A percentile compares a stretch with the other conserved stretches of the same genome.
phyloP scores from a whole-genome alignment of 2,888 invertebrate genomes.

The Spodoptera exigua region DNA sequence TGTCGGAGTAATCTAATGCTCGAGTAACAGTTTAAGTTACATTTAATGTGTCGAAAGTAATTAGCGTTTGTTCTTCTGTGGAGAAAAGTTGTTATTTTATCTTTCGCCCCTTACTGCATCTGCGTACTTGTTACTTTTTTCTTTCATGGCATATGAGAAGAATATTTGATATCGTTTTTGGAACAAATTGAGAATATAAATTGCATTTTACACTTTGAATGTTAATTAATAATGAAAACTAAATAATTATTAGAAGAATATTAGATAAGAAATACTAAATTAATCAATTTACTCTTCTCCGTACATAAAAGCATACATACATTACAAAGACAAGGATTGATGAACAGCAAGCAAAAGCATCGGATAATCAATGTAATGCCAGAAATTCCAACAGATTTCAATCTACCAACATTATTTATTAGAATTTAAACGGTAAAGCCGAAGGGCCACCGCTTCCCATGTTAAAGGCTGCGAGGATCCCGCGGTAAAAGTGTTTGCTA shows the following conservation, averaged over 20 bases:
- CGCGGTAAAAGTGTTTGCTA: slow-evolving; percentile 78
- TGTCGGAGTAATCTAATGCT: slow-evolving; percentile 47
- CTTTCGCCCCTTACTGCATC: slow-evolving; percentile 3
- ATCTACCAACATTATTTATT: slow-evolving; percentile 41
- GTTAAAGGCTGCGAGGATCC: slow-evolving; percentile 62
- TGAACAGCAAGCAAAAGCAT: background rate
- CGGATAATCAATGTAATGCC: slow-evolving; percentile 10
- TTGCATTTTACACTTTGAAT: no score
- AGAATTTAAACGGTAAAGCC: slow-evolving; percentile 50
- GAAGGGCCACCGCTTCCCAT: slow-evolving; percentile 57
- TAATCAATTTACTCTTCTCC: no score
- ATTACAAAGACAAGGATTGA: no score
- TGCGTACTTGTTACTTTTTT: background rate
- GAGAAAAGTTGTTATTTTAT: slow-evolving; percentile 9
- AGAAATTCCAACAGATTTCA: slow-evolving; percentile 23
- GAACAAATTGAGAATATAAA: no score
- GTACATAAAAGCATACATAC: no score
- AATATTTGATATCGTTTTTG: no score
- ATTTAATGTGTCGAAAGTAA: slow-evolving; percentile 52
- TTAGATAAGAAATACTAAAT: no score
- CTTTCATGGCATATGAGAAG: no score
- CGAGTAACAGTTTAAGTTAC: slow-evolving; percentile 48
- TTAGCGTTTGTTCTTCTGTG: slow-evolving; percentile 36
- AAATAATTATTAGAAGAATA: no score
- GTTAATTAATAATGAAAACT: no score